phyloP scores from a whole-genome alignment of 2,113 vertebrate species.

The Grallaria varia region DNA sequence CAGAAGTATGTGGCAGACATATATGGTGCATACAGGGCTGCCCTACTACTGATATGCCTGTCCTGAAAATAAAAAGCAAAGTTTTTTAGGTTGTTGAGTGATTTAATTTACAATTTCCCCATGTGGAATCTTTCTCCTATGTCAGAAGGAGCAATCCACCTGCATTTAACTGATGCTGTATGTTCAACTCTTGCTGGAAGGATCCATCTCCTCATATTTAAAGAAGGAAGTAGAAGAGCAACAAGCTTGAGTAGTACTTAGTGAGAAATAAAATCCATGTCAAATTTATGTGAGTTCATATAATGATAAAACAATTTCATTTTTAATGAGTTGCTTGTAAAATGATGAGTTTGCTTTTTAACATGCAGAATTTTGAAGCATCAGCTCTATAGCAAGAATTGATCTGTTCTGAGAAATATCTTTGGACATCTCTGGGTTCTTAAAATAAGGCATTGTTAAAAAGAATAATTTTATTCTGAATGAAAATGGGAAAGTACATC shows the following conservation, averaged over 20 bases:
- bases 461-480: background rate
- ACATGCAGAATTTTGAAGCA: background rate
- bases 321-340: slow-evolving; percentile 27
- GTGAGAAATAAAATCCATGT: slow-evolving; percentile 14
- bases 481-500: background rate
- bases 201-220: background rate
- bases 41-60: background rate
- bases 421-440: background rate
- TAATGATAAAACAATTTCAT: slow-evolving; percentile 6
- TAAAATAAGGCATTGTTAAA: background rate
- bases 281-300: background rate
- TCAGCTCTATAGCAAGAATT: background rate
- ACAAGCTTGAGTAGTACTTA: background rate
- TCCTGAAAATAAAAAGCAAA: background rate
- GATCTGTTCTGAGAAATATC: background rate
- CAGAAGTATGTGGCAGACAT: background rate
- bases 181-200: background rate
- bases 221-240: background rate
- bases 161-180: background rate
- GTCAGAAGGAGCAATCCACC: background rate
- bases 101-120: background rate
- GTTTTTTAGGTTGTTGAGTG: background rate
- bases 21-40: background rate
- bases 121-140: background rate
- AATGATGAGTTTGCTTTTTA: slow-evolving; percentile 26